These are phyloP conservation scores for Mirza zaza DNA, from an alignment of 2,113 vertebrate genomes.

Conservation along the genomic window DNA sequence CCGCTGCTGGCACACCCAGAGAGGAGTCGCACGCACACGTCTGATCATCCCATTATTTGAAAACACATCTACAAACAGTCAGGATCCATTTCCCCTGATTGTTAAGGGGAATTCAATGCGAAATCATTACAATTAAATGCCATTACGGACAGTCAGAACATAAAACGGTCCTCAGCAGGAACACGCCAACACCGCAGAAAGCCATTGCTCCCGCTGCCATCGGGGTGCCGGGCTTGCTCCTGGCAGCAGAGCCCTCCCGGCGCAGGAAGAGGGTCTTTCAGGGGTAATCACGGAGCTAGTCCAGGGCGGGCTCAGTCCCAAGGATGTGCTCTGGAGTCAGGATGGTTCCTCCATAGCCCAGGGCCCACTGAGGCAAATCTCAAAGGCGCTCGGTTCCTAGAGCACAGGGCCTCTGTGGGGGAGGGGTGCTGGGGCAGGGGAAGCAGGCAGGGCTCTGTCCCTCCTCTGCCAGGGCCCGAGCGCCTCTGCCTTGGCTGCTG, in stretches of 20 bases:
- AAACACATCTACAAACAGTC: conserved; percentile 60
- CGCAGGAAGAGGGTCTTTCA: neutral
- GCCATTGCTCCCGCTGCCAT: accelerated
- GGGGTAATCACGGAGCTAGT: neutral
- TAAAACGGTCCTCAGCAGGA: neutral
- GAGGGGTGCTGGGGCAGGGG: accelerated
- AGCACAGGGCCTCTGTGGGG: neutral
- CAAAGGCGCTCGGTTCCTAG: accelerated
- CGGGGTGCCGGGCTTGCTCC: neutral
- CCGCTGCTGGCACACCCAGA: neutral
- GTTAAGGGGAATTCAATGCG: conserved; percentile 69
- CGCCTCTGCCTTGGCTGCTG: too few species aligned
- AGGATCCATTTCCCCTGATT: conserved; percentile 46
- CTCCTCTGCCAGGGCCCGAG: neutral
- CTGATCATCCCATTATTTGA: neutral
- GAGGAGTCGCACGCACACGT: neutral
- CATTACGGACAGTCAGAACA: conserved; percentile 26
- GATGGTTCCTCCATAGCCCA: accelerated
- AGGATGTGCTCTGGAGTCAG: neutral
- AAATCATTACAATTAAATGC: conserved; percentile 69
- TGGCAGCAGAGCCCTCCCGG: accelerated
- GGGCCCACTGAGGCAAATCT: neutral
- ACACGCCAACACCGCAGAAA: accelerated
- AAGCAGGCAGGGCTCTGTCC: neutral
- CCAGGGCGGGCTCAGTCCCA: neutral